Conservation (phyloP, 2,797 vertebrate genomes). For the Anas capensis region DNA sequence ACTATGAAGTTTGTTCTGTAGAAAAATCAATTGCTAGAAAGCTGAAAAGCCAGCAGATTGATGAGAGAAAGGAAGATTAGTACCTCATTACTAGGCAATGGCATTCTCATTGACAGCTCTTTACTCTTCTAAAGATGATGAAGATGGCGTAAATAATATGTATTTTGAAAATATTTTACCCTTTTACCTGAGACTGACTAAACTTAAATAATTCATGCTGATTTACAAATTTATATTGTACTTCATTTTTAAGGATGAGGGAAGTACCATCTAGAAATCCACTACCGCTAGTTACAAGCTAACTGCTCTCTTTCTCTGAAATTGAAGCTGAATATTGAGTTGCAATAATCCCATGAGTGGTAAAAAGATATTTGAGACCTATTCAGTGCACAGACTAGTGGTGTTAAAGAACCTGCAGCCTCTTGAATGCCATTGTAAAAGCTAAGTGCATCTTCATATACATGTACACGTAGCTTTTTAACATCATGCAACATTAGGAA, state of each 20-base stretch:
- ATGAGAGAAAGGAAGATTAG: slow-evolving; percentile 26
- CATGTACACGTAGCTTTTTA: not conserved
- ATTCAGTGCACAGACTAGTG: not conserved
- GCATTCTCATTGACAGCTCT: not conserved
- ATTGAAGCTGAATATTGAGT: not conserved
- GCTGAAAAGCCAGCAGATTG: slow-evolving; percentile 8
- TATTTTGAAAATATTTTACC: not conserved
- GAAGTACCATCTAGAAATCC: not conserved
- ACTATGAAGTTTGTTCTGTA: not conserved
- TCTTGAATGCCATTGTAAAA: not conserved
- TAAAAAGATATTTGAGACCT: not conserved
- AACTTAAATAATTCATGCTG: not conserved
- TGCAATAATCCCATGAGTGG: not conserved
- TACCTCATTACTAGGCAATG: slow-evolving; percentile 7
- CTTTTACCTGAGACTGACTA: not conserved
- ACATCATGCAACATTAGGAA: not conserved
- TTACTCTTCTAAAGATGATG: not conserved
- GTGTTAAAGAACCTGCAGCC: not conserved
- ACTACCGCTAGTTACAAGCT: not conserved
- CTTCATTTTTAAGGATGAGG: not conserved
- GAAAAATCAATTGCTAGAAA: slow-evolving; percentile 39
- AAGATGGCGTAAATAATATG: not conserved
- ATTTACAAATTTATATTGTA: not conserved
- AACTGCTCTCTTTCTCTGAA: not conserved
- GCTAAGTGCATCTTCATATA: not conserved